These are phyloP conservation scores for Setophaga coronata DNA, from an alignment of 2,113 vertebrate genomes.

Conservation along the genomic window DNA sequence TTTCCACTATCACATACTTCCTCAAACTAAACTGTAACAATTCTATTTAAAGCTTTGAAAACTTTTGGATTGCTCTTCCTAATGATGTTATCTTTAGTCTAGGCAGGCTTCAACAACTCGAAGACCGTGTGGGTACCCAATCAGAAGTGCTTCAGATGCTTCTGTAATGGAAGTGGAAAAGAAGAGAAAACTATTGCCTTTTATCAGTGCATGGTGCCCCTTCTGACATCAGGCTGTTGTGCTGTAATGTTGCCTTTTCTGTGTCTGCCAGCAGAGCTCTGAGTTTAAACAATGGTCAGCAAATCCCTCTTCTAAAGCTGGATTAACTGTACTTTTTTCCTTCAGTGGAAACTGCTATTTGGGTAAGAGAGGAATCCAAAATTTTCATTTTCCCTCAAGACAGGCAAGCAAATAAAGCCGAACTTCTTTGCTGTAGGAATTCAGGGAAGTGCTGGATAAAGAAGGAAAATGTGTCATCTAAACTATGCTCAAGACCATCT, in stretches of 20 bases:
- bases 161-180: not conserved
- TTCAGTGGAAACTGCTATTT: constrained; percentile 52
- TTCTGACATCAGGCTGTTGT: constrained; percentile 20
- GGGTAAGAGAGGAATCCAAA: constrained; percentile 29
- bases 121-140: not conserved
- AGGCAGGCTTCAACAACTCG: not conserved
- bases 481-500: not conserved
- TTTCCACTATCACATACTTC: not conserved
- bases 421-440: not conserved
- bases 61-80: not conserved
- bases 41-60: not conserved
- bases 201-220: constrained; percentile 1
- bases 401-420: not conserved
- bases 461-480: not conserved
- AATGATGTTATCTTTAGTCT: not conserved
- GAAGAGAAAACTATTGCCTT: not conserved
- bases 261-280: constrained; percentile 35
- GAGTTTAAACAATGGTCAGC: constrained; percentile 59
- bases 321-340: constrained; percentile 70
- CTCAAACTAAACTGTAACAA: not conserved
- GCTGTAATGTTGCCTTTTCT: constrained; percentile 36
- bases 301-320: constrained; percentile 62
- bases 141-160: not conserved
- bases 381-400: constrained; percentile 34
- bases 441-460: not conserved